A percentile compares a stretch with the other conserved stretches of the same genome.
phyloP scores from a whole-genome alignment of 2,888 invertebrate species.

The Xanthia togata region DNA sequence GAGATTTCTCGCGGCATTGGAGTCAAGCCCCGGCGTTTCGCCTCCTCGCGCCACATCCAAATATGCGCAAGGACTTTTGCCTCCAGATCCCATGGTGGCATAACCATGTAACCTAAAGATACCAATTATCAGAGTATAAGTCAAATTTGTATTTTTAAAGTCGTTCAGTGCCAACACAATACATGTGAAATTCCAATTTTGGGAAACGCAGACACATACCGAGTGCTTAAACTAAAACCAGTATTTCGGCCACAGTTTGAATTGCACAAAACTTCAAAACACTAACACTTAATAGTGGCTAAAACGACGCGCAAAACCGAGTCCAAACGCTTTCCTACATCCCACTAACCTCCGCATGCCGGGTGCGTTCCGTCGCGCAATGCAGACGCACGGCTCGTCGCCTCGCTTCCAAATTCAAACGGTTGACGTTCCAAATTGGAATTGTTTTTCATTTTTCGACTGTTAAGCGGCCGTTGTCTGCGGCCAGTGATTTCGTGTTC shows the following conservation, averaged over 20 bases:
- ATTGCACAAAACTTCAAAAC: slow-evolving; percentile 22
- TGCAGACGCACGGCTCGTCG: slow-evolving; percentile 77
- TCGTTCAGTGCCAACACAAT: neutral
- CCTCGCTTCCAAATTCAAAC: slow-evolving; percentile 84
- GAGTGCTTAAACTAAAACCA: neutral
- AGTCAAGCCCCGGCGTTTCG: too few relatives aligned
- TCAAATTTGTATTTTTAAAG: neutral
- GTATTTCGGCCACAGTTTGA: neutral
- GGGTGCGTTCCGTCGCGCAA: slow-evolving; percentile 74
- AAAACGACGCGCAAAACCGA: slow-evolving; percentile 53
- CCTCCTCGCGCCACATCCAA: too few relatives aligned
- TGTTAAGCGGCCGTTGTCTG: slow-evolving; percentile 80
- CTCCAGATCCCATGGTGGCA: too few relatives aligned
- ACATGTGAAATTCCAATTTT: neutral
- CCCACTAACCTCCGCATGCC: slow-evolving; percentile 72
- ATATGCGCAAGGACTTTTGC: too few relatives aligned
- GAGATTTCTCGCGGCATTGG: too few relatives aligned
- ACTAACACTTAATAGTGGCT: slow-evolving; percentile 41
- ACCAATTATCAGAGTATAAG: neutral
- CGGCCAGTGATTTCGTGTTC: slow-evolving; percentile 81
- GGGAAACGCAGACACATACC: neutral
- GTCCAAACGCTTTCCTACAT: slow-evolving; percentile 58
- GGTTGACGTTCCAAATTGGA: slow-evolving; percentile 88
- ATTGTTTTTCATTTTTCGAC: slow-evolving; percentile 88
- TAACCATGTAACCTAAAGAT: neutral